Conservation (phyloP, 2,888 invertebrate genomes). For the Trichopoda pennipes region DNA sequence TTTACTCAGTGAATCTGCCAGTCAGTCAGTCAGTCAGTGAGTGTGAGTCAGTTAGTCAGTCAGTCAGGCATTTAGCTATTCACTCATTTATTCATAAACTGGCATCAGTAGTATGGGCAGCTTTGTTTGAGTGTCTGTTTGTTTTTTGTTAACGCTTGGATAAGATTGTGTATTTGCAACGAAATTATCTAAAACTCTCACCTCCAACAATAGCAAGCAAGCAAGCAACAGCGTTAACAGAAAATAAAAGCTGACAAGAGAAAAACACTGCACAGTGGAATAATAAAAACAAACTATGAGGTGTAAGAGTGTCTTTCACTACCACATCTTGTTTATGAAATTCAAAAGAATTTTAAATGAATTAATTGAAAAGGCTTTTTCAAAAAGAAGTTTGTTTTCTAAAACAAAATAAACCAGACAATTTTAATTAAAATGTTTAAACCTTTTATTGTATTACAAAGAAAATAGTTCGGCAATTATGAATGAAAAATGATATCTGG, state of each 20-base stretch:
- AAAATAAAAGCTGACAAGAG: slow-evolving; percentile 49
- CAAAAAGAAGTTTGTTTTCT: no score
- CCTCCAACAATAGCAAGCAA: slow-evolving; percentile 52
- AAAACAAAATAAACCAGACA: no score
- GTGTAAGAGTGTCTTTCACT: background rate
- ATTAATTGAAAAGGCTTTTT: no score
- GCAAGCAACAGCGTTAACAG: slow-evolving; percentile 19
- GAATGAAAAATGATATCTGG: no score
- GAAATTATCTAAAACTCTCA: slow-evolving; percentile 78
- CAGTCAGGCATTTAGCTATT: slow-evolving; percentile 19
- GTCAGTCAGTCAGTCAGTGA: background rate
- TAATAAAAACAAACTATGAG: background rate
- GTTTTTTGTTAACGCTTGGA: slow-evolving; percentile 45
- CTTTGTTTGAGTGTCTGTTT: slow-evolving; percentile 2
- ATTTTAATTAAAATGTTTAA: no score
- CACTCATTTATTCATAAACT: slow-evolving; percentile 42
- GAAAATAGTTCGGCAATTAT: no score
- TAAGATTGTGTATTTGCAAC: slow-evolving; percentile 66
- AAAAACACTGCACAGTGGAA: slow-evolving; percentile 30
- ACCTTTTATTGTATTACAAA: no score
- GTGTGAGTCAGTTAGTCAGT: background rate
- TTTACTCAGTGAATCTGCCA: slow-evolving; percentile 16
- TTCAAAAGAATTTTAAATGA: no score
- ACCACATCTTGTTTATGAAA: background rate
- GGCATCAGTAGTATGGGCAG: slow-evolving; percentile 28